Conservation (phyloP, 2,888 invertebrate genomes). For the Dioctria linearis region DNA sequence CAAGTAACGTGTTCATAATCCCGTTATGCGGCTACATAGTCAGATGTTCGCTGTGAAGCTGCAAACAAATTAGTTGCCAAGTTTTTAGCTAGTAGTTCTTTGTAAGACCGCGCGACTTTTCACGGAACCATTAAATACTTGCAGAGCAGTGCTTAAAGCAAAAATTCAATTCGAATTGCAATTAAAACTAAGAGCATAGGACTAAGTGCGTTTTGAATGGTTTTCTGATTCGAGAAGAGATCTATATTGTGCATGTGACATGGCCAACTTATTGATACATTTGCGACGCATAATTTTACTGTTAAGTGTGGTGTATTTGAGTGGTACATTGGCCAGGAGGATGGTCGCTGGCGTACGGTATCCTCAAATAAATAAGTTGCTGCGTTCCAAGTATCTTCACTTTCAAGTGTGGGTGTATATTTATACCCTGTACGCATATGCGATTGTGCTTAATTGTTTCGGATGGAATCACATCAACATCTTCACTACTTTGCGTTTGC, state of each 20-base stretch:
- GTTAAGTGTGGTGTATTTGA: conserved; percentile 68
- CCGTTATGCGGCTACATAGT: too few relatives aligned
- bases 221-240: neutral
- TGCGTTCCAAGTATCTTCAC: conserved; percentile 48
- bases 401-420: conserved; percentile 57
- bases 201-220: conserved; percentile 24
- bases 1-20: conserved; percentile 22
- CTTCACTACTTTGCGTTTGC: neutral
- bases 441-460: conserved; percentile 47
- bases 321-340: conserved; percentile 66
- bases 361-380: conserved; percentile 57
- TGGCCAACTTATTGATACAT: conserved; percentile 68
- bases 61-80: too few relatives aligned
- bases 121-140: conserved; percentile 10
- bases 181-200: neutral
- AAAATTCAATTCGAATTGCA: neutral
- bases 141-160: conserved; percentile 6
- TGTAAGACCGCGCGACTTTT: conserved; percentile 5
- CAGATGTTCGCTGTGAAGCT: too few relatives aligned
- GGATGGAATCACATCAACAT: conserved; percentile 48
- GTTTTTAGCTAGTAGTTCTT: conserved; percentile 14
- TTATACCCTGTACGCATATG: conserved; percentile 55
- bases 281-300: conserved; percentile 68
- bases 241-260: conserved; percentile 54
- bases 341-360: conserved; percentile 64